Percentiles rank a stretch among this genome's conserved stretches.
Evolutionary conservation across 2,888 invertebrate genomes (phyloP).

Genomic region (Nephrotoma guestfalica): DNA sequence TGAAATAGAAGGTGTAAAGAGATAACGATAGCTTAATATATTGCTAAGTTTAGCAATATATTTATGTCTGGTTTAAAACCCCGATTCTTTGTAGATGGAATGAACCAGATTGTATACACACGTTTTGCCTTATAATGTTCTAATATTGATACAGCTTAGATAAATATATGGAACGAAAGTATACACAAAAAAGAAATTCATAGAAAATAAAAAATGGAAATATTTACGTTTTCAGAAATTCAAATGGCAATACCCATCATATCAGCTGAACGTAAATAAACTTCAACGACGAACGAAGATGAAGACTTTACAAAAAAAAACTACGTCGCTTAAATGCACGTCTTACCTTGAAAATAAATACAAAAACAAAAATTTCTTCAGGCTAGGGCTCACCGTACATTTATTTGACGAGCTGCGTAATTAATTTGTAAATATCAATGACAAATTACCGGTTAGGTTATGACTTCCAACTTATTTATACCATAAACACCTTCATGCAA

Average conservation of each 20-base stretch:
- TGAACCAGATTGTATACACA: not conserved
- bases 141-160: not conserved
- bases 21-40: not conserved
- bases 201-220: not conserved
- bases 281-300: not conserved
- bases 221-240: not conserved
- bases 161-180: not conserved
- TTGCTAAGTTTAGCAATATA: not conserved
- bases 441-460: not conserved
- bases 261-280: not conserved
- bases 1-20: not conserved
- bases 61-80: not conserved
- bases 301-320: not conserved
- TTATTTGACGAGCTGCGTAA: not conserved
- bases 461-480: not conserved
- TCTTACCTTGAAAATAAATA: not conserved
- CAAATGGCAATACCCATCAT: not conserved
- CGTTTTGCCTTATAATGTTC: not conserved
- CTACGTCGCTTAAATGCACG: not conserved
- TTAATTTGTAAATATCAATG: not conserved
- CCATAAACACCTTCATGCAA: not conserved
- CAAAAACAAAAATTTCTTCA: not conserved
- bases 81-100: not conserved
- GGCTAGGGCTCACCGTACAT: not conserved
- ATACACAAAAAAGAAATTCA: not conserved